These are phyloP conservation scores for Mus caroli DNA, from an alignment of 2,797 vertebrate species.

Conservation along the genomic window DNA sequence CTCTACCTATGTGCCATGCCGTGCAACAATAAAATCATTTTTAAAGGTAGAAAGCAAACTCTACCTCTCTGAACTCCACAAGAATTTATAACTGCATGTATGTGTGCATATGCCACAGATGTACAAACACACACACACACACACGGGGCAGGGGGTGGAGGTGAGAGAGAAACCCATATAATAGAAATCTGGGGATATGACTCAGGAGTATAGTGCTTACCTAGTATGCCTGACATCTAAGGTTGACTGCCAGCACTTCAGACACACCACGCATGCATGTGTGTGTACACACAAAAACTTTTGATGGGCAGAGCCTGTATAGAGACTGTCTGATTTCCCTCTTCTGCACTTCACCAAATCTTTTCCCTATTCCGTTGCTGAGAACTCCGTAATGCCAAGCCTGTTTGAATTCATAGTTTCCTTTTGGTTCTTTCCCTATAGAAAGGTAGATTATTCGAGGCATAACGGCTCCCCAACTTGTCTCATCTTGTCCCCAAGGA, in stretches of 20 bases:
- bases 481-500: neutral
- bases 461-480: neutral
- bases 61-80: neutral
- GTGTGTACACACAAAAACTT: neutral
- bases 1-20: neutral
- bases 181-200: neutral
- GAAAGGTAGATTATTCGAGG: slow-evolving; percentile 12
- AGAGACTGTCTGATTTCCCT: slow-evolving; percentile 42
- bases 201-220: neutral
- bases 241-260: neutral
- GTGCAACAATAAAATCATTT: neutral
- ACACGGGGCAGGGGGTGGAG: too few species aligned
- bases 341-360: neutral
- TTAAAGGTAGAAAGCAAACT: neutral
- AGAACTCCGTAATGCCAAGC: neutral
- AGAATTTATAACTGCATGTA: neutral
- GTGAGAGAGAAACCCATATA: neutral
- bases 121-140: too few species aligned
- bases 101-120: neutral
- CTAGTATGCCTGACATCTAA: neutral
- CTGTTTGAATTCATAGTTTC: neutral
- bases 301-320: neutral
- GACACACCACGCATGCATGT: neutral
- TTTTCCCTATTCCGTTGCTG: neutral
- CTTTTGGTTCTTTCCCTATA: slow-evolving; percentile 48